Conservation (phyloP, 2,113 vertebrate species). For the Indicator indicator region DNA sequence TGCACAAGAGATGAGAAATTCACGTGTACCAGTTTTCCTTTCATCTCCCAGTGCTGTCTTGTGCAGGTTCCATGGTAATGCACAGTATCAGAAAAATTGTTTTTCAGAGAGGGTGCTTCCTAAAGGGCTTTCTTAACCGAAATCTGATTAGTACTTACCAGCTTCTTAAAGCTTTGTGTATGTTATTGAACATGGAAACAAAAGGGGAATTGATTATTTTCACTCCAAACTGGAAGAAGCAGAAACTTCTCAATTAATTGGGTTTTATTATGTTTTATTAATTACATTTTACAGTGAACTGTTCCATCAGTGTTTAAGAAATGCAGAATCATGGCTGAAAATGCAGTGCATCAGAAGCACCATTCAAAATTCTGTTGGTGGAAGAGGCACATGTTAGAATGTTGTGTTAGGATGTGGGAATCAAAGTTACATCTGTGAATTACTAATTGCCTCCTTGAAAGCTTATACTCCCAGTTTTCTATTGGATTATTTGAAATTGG, state of each 20-base stretch:
- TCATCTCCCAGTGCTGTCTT: not conserved
- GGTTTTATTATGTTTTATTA: not conserved
- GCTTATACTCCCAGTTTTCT: not conserved
- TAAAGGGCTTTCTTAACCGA: not conserved
- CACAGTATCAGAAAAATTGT: not conserved
- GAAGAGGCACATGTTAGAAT: not conserved
- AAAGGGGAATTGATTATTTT: not conserved
- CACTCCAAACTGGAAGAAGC: not conserved
- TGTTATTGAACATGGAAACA: not conserved
- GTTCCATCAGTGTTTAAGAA: not conserved
- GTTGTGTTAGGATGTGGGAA: not conserved
- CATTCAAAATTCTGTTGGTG: not conserved
- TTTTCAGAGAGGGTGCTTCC: not conserved
- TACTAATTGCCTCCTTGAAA: not conserved
- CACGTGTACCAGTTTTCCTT: not conserved
- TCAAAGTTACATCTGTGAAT: not conserved
- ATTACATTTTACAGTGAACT: not conserved
- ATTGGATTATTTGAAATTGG: not conserved
- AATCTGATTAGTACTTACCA: not conserved
- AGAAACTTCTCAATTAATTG: not conserved
- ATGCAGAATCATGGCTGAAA: not conserved
- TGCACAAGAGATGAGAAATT: not conserved
- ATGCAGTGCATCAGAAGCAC: not conserved
- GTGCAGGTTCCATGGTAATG: not conserved
- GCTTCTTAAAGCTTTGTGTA: not conserved